Evolutionary conservation across 2,888 invertebrate species (phyloP).

Genomic region (Flexamia atlantica): DNA sequence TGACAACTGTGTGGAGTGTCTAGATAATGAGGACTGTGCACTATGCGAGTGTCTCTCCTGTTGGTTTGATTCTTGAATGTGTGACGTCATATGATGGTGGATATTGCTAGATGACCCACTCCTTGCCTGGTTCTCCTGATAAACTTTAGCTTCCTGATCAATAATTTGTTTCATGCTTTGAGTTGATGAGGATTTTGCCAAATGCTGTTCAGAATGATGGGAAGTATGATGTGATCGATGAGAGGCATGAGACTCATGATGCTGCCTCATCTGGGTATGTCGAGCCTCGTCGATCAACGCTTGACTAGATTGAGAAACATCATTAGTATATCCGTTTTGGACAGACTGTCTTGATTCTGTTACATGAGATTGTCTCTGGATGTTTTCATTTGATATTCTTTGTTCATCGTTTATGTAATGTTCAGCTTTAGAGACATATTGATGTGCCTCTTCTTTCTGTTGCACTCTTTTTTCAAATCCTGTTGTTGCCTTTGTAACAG

Average conservation of each 20-base stretch:
- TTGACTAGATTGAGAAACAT: conserved; percentile 53
- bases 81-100: conserved; percentile 53
- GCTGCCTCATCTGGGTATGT: conserved; percentile 46
- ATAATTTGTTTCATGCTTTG: conserved; percentile 60
- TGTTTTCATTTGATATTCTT: conserved; percentile 35
- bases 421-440: conserved; percentile 46
- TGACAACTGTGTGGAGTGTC: conserved; percentile 8
- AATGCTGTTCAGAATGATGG: conserved; percentile 69
- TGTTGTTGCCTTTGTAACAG: conserved; percentile 64
- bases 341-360: conserved; percentile 17
- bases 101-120: conserved; percentile 57
- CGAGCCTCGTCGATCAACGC: conserved; percentile 54
- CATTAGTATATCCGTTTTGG: conserved; percentile 51
- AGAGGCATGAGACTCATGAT: conserved; percentile 28
- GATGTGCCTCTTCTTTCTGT: conserved; percentile 49
- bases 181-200: conserved; percentile 69
- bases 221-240: conserved; percentile 36
- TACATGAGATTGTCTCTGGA: conserved; percentile 11
- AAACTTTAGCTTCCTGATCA: conserved; percentile 58
- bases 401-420: conserved; percentile 42
- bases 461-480: conserved; percentile 56
- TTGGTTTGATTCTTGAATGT: conserved; percentile 47
- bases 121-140: conserved; percentile 40
- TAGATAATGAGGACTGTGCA: conserved; percentile 17
- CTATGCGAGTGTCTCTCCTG: conserved; percentile 25